Evolutionary conservation across 2,113 vertebrate species (phyloP), one percentile per base, ranked within the genome.

Genomic region (Microcebus ravelobensis): DNA sequence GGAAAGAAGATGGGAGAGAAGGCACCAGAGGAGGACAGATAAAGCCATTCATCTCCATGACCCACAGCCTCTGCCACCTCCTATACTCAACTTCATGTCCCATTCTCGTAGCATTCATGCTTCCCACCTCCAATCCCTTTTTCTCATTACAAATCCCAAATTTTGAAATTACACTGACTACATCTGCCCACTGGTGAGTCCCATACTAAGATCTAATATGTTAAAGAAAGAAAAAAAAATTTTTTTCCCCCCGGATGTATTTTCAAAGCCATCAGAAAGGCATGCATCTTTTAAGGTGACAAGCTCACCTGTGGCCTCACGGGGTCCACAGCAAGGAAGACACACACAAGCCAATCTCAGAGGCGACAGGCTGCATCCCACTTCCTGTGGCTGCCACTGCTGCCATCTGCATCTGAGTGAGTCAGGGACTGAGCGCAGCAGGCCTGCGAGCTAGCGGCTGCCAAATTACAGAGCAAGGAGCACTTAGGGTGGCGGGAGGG

Each of bases 401-500:
- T 87, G 80, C 95, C 91, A 81, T 96, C 76, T 85, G 92, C 68
- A 79, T 92, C 83, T 3, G 13, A 94, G 55, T 80, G 93, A 96
- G 50, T 48, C 80, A 14, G 91, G 84, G 95, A 87, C 85, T n/a
- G 10, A 96, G 52, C 45, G 6, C 92, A 93, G 95, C 95, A 55
- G 8, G 96, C 57, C 6, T 2, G 79, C 12, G 25, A 96, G 82
- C 29, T 42, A 55, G 45, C 0, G 9, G 70, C 96, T 98, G 97
- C 94, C 97, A 96, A 97, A 96, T 97, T 95, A 96, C 96, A 97
- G 93, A 93, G 96, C 97, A 68, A 96, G 98, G 96, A 97, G 76
- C 92, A 82, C 96, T 94, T 63, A 70, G 88, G 73, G 73, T 4
- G 0, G 21, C 6, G 50, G 79, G 79, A 57, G 48, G 90, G 96